Evolutionary conservation across 2,113 vertebrate species (phyloP).

Genomic region (Pongo pygmaeus): DNA sequence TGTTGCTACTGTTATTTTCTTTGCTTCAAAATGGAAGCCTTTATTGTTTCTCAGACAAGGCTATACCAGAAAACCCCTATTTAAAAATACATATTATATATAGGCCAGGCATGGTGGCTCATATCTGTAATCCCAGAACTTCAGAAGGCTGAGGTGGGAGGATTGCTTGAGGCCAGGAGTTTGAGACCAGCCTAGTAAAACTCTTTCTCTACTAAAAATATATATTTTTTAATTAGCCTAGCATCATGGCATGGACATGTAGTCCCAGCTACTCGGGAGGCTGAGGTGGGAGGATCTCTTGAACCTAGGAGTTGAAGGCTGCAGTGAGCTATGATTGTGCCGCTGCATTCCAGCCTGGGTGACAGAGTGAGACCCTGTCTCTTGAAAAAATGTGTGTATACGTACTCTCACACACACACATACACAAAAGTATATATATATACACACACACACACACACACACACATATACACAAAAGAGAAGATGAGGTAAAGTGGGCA

Average conservation of each 20-base stretch:
- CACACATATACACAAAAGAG: not conserved
- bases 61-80: not conserved
- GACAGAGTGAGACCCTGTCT: not conserved
- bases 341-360: not conserved
- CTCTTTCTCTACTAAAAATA: not conserved
- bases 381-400: not conserved
- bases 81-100: not conserved
- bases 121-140: not conserved
- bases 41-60: not conserved
- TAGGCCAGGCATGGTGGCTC: not conserved
- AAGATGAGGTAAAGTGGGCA: not conserved
- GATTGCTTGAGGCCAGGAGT: not conserved
- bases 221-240: not conserved
- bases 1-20: not conserved
- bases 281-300: not conserved
- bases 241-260: not conserved
- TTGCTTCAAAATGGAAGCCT: not conserved
- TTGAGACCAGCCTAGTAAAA: not conserved
- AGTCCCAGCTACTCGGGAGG: not conserved
- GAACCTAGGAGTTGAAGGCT: not conserved
- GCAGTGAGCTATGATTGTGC: not conserved
- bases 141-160: not conserved
- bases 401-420: not conserved
- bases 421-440: not conserved
- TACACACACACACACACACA: rapidly evolving